Conservation (phyloP, 2,113 vertebrate genomes). For the Hydrolagus affinis region DNA sequence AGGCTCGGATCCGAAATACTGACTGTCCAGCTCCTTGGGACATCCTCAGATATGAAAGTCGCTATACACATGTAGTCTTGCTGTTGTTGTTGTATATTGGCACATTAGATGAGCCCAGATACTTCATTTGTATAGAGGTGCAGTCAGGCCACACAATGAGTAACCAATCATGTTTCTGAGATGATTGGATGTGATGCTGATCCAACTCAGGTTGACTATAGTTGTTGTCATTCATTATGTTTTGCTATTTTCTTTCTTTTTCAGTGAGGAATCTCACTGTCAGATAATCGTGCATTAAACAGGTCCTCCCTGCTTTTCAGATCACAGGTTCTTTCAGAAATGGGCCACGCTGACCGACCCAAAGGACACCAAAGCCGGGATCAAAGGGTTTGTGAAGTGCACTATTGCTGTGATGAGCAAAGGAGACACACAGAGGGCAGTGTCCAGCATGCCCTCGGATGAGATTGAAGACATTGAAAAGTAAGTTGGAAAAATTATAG, state of each 20-base stretch:
- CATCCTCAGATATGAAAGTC: too few species aligned
- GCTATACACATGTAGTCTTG: too few species aligned
- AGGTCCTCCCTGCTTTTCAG: conserved; percentile 46
- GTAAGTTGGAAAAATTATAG: conserved; percentile 46
- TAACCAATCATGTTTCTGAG: too few species aligned
- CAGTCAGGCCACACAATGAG: conserved; percentile 31
- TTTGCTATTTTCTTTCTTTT: neutral
- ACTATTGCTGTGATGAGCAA: conserved; percentile 67
- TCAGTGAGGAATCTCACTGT: neutral
- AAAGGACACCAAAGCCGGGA: conserved; percentile 68
- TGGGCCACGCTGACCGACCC: conserved; percentile 89
- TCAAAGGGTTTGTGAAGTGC: conserved; percentile 85
- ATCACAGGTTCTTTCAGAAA: conserved; percentile 84
- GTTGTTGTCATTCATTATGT: too few species aligned
- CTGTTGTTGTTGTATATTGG: too few species aligned
- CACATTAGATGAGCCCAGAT: too few species aligned
- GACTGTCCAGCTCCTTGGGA: too few species aligned
- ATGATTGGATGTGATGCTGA: too few species aligned
- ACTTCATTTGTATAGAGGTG: neutral
- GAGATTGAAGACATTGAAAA: conserved; percentile 75
- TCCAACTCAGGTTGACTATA: too few species aligned
- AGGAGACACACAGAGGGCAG: conserved; percentile 55
- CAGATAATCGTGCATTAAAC: neutral
- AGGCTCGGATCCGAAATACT: too few species aligned
- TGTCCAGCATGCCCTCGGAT: conserved; percentile 46